A percentile compares a stretch with the other conserved stretches of the same genome.
These are phyloP conservation scores for Leptopilina clavipes DNA, from an alignment of 1,140 invertebrate species.

Conservation along the genomic window DNA sequence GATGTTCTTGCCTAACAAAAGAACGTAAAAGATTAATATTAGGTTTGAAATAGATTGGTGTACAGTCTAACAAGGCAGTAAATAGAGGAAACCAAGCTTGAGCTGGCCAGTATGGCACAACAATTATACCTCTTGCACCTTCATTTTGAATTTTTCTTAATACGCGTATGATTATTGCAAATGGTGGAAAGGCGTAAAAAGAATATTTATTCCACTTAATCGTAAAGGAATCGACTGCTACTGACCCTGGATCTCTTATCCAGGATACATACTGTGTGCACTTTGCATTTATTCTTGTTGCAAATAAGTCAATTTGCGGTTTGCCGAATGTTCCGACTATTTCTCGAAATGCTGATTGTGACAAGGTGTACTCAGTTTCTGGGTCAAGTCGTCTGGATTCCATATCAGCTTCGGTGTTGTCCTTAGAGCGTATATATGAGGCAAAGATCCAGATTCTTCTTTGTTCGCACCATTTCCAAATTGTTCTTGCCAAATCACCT, in stretches of 20 bases:
- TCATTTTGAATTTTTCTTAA: neutral
- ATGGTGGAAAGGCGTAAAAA: neutral
- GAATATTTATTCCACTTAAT: neutral
- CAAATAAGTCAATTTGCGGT: neutral
- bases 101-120: neutral
- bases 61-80: neutral
- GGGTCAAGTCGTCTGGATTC: neutral
- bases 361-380: neutral
- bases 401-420: constrained; percentile 20
- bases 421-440: neutral
- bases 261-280: neutral
- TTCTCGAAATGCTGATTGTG: neutral
- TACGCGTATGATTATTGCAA: neutral
- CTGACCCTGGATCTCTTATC: neutral
- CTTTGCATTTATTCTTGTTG: neutral
- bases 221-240: neutral
- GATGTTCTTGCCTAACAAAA: neutral
- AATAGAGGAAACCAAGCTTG: neutral
- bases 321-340: neutral
- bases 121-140: neutral
- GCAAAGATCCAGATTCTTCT: neutral
- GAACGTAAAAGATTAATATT: constrained; percentile 14
- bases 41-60: neutral
- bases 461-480: constrained; percentile 16
- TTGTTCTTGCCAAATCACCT: neutral